A percentile compares a stretch with the other conserved stretches of the same genome.
phyloP scores from a whole-genome alignment of 2,113 vertebrate genomes.

The Hiodon alosoides region DNA sequence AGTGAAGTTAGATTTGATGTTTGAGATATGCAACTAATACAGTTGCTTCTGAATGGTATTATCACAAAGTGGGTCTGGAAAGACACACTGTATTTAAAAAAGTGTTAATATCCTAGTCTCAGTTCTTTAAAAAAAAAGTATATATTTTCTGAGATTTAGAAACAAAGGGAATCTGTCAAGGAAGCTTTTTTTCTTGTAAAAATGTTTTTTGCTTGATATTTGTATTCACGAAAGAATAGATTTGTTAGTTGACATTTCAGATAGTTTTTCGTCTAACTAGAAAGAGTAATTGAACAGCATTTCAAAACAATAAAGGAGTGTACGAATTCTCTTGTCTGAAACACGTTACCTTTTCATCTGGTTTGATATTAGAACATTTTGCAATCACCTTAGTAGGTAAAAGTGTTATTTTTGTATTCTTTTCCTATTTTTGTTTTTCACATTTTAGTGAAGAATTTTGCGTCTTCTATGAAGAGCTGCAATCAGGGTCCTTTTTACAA shows the following conservation, averaged over 20 bases:
- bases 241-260: too few species aligned
- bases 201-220: too few species aligned
- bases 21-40: neutral
- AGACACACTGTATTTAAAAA: neutral
- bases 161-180: too few species aligned
- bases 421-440: slow-evolving; percentile 48
- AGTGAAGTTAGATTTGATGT: slow-evolving; percentile 16
- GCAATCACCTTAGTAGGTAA: slow-evolving; percentile 10
- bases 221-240: too few species aligned
- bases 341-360: neutral
- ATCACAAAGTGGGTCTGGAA: neutral
- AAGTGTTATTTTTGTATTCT: slow-evolving; percentile 23
- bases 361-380: slow-evolving; percentile 19
- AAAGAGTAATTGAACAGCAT: neutral
- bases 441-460: slow-evolving; percentile 66
- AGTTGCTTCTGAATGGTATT: slow-evolving; percentile 2
- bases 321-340: neutral
- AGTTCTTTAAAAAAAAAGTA: too few species aligned
- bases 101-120: too few species aligned
- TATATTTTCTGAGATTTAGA: too few species aligned
- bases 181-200: too few species aligned
- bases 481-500: slow-evolving; percentile 55
- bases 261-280: too few species aligned
- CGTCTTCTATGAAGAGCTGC: slow-evolving; percentile 73
- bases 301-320: neutral